Evolutionary conservation across 2,888 invertebrate species (phyloP).

Genomic region (Agrotis ipsilon): DNA sequence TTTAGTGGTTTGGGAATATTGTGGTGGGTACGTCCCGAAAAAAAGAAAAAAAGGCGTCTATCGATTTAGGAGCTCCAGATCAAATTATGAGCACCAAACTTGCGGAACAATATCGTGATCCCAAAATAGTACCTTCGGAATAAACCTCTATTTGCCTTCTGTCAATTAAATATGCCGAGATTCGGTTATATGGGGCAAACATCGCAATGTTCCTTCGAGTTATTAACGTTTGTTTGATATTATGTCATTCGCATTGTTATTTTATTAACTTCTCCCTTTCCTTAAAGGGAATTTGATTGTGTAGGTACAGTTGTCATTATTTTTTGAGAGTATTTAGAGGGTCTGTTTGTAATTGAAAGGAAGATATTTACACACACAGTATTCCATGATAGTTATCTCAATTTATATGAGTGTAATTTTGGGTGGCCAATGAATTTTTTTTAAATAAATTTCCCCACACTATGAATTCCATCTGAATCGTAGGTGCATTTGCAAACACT

Average conservation of each 20-base stretch:
- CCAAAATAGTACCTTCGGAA: neutral
- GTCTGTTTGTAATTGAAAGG: conserved; percentile 28
- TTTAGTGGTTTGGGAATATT: too few relatives aligned
- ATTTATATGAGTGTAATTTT: too few relatives aligned
- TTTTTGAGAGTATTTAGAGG: conserved; percentile 7
- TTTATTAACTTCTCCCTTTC: conserved; percentile 37
- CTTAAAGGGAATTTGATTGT: conserved; percentile 38
- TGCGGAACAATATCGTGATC: conserved; percentile 4
- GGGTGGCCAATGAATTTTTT: too few relatives aligned
- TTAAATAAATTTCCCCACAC: too few relatives aligned
- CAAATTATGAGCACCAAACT: neutral
- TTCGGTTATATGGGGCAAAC: conserved; percentile 42
- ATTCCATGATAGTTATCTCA: too few relatives aligned
- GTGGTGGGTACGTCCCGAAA: too few relatives aligned
- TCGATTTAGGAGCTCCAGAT: neutral
- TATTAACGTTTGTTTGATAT: conserved; percentile 51
- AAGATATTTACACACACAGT: neutral
- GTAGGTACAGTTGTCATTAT: conserved; percentile 48
- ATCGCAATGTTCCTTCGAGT: conserved; percentile 49
- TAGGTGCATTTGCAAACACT: too few relatives aligned
- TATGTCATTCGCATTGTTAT: conserved; percentile 61
- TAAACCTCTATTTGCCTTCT: conserved; percentile 46
- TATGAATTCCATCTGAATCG: too few relatives aligned
- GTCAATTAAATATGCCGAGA: conserved; percentile 47
- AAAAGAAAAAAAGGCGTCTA: too few relatives aligned